Evolutionary conservation across 2,113 vertebrate species (phyloP).

Genomic region (Circaetus gallicus): DNA sequence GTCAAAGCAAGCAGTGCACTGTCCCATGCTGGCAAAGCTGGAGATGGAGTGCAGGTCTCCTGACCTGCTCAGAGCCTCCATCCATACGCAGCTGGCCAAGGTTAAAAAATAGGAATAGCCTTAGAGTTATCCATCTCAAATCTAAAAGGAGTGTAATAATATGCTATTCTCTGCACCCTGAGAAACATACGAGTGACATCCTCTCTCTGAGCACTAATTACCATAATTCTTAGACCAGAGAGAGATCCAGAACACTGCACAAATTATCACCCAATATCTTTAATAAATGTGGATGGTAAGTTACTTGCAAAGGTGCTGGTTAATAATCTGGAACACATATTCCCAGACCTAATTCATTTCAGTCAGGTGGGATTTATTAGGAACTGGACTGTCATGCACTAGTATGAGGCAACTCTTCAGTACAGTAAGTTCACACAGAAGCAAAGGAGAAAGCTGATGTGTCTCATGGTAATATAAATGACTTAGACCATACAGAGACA

Average conservation of each 20-base stretch:
- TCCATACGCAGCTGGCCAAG: not conserved
- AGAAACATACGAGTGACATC: constrained; percentile 42
- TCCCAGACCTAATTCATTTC: constrained; percentile 70
- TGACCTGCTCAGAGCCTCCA: not conserved
- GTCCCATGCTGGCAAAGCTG: not conserved
- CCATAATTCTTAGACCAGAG: constrained; percentile 62
- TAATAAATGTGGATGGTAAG: constrained; percentile 72
- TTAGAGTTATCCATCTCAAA: constrained; percentile 42
- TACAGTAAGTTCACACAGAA: constrained; percentile 37
- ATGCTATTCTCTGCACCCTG: constrained; percentile 35
- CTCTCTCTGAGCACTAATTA: constrained; percentile 60
- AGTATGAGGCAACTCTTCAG: constrained; percentile 53
- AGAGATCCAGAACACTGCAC: constrained; percentile 65
- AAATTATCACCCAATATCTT: constrained; percentile 72
- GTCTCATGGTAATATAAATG: not conserved
- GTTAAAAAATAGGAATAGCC: constrained; percentile 36
- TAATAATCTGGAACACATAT: constrained; percentile 75
- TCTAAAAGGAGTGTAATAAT: constrained; percentile 60
- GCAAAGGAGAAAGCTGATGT: not conserved
- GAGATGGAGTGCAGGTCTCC: not conserved
- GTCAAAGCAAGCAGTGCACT: not conserved
- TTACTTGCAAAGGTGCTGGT: constrained; percentile 71
- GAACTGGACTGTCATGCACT: constrained; percentile 55
- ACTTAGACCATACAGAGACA: not conserved
- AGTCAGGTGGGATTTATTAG: constrained; percentile 71